Percentiles rank a stretch among this genome's conserved stretches.
Conservation (phyloP, 2,888 invertebrate genomes). For the Caenorhabditis sp. region DNA sequence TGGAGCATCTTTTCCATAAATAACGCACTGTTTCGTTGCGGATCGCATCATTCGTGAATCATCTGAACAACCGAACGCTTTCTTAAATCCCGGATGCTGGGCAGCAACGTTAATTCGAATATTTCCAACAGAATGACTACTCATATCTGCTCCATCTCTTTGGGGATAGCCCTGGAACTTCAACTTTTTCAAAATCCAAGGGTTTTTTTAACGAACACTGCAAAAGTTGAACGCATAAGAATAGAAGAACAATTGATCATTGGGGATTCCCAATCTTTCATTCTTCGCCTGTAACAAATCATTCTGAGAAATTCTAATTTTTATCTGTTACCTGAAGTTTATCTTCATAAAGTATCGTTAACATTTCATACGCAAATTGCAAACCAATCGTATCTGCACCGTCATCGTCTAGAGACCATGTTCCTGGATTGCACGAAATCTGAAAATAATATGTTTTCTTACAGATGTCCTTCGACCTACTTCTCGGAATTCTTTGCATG, state of each 20-base stretch:
- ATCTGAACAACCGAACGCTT: slow-evolving; percentile 25
- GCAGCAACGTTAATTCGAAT: slow-evolving; percentile 10
- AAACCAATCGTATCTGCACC: slow-evolving; percentile 25
- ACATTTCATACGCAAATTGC: slow-evolving; percentile 7
- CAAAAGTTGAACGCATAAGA: slow-evolving; percentile 11
- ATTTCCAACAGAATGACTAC: slow-evolving; percentile 8
- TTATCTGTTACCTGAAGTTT: neutral
- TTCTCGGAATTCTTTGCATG: slow-evolving; percentile 25
- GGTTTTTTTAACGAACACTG: too few species aligned
- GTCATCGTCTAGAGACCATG: slow-evolving; percentile 5
- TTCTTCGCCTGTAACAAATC: neutral
- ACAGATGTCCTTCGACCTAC: too few species aligned
- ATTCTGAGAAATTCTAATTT: too few species aligned
- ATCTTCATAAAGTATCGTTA: neutral
- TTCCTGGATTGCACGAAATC: neutral
- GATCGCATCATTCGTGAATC: slow-evolving; percentile 23
- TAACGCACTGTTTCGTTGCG: slow-evolving; percentile 9
- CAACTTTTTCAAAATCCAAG: too few species aligned
- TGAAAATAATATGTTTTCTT: too few species aligned
- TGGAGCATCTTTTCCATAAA: slow-evolving; percentile 31
- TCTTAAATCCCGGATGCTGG: slow-evolving; percentile 16
- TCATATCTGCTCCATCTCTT: neutral
- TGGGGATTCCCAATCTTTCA: neutral
- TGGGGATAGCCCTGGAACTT: neutral
- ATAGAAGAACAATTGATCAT: slow-evolving; percentile 28